Conservation (phyloP, 2,888 invertebrate genomes). For the Ichneumoninae sp. region DNA sequence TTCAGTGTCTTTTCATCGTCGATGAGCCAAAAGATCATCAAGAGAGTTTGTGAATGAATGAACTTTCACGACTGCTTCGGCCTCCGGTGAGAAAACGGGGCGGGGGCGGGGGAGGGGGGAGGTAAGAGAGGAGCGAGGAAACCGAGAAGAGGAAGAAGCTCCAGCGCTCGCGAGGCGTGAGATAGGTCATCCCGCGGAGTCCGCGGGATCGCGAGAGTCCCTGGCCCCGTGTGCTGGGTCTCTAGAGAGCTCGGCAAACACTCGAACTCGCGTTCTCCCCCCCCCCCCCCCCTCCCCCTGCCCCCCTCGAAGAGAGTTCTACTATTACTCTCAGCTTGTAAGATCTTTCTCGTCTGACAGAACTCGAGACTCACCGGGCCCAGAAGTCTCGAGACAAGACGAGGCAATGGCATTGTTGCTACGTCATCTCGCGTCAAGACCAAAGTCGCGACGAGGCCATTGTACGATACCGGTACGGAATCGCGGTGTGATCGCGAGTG, state of each 20-base stretch:
- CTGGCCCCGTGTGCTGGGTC: constrained; percentile 60
- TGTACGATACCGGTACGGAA: constrained; percentile 14
- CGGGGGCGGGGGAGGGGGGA: constrained; percentile 2
- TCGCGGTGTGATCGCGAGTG: constrained; percentile 16
- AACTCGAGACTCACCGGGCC: constrained; percentile 71
- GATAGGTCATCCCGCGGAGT: constrained; percentile 78
- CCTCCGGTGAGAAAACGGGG: constrained; percentile 39
- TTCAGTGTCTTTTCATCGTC: not conserved
- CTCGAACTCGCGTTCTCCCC: constrained; percentile 71
- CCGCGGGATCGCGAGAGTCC: constrained; percentile 66
- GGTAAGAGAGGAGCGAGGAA: constrained; percentile 53
- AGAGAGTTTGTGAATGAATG: constrained; percentile 60
- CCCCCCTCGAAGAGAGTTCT: not conserved
- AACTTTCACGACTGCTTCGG: constrained; percentile 44
- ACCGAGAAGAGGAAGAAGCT: constrained; percentile 58
- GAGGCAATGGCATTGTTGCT: constrained; percentile 78
- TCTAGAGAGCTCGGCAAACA: constrained; percentile 83
- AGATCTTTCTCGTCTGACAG: constrained; percentile 37
- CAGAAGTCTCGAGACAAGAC: constrained; percentile 72
- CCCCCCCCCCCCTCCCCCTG: constrained; percentile 28
- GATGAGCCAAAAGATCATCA: not conserved
- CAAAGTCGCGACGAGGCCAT: constrained; percentile 33
- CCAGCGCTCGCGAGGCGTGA: constrained; percentile 75
- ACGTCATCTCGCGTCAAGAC: constrained; percentile 76
- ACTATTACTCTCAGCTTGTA: constrained; percentile 9